Percentiles rank a stretch among this genome's conserved stretches.
Conservation (phyloP, 2,113 vertebrate genomes). For the Ctenomys sociabilis region DNA sequence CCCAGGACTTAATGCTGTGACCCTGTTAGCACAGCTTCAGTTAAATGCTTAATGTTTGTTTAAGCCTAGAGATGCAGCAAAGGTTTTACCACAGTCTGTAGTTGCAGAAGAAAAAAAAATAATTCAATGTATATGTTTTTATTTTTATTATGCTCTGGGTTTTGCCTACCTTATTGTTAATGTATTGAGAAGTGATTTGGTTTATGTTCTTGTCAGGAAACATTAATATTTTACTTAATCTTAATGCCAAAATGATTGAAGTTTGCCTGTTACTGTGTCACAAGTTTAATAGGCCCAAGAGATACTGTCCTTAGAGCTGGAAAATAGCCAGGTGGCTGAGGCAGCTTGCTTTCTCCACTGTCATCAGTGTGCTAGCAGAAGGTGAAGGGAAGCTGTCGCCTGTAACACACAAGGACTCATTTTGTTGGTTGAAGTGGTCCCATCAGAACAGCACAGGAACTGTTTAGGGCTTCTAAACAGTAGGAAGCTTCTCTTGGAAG, state of each 20-base stretch:
- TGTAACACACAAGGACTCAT: slow-evolving; percentile 74
- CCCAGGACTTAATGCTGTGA: slow-evolving; percentile 87
- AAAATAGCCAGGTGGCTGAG: slow-evolving; percentile 69
- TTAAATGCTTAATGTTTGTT: slow-evolving; percentile 89
- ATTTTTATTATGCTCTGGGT: slow-evolving; percentile 82
- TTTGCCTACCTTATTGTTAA: slow-evolving; percentile 92
- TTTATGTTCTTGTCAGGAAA: slow-evolving; percentile 85
- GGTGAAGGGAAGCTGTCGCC: slow-evolving; percentile 68
- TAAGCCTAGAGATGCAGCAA: slow-evolving; percentile 87
- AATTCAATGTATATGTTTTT: slow-evolving; percentile 84
- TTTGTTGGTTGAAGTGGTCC: slow-evolving; percentile 79
- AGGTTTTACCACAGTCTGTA: slow-evolving; percentile 85
- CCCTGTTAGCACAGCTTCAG: slow-evolving; percentile 89
- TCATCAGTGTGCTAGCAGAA: slow-evolving; percentile 68
- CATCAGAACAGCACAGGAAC: slow-evolving; percentile 85
- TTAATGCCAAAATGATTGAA: slow-evolving; percentile 88
- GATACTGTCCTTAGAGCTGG: slow-evolving; percentile 60
- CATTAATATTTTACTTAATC: slow-evolving; percentile 88
- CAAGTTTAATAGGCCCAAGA: slow-evolving; percentile 81
- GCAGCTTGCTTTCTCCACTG: slow-evolving; percentile 74
- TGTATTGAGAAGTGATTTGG: slow-evolving; percentile 91
- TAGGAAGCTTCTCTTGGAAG: slow-evolving; percentile 83
- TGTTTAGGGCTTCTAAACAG: slow-evolving; percentile 86
- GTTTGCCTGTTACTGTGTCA: slow-evolving; percentile 85
- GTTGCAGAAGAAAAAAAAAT: slow-evolving; percentile 81